Evolutionary conservation across 2,888 invertebrate genomes (phyloP).

Genomic region (Eupithecia dodoneata): DNA sequence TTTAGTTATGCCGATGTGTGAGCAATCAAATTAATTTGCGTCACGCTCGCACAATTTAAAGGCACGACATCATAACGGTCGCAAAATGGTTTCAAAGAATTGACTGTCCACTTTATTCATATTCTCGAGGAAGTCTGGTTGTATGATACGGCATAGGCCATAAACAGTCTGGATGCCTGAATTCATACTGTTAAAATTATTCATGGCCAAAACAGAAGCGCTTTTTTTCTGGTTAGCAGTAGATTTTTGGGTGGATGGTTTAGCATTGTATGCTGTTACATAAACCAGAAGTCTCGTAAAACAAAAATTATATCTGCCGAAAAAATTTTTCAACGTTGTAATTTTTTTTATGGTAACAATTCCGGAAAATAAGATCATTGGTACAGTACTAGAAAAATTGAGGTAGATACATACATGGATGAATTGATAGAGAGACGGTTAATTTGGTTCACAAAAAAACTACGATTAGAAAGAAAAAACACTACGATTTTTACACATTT

Average conservation of each 20-base stretch:
- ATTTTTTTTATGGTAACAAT: background rate
- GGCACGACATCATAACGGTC: conserved; percentile 69
- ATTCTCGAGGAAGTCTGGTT: conserved; percentile 61
- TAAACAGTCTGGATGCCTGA: conserved; percentile 39
- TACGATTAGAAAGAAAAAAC: background rate
- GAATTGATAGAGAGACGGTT: too few relatives aligned
- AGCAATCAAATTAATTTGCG: conserved; percentile 57
- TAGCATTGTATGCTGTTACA: background rate
- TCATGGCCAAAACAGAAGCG: too few relatives aligned
- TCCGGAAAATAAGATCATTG: background rate
- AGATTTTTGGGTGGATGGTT: background rate
- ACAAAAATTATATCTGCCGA: background rate
- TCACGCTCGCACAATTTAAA: conserved; percentile 67
- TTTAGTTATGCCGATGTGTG: conserved; percentile 18
- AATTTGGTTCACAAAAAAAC: too few relatives aligned
- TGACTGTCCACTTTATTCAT: conserved; percentile 60
- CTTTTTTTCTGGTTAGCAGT: background rate
- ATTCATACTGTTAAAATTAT: conserved; percentile 9
- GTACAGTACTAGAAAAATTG: background rate
- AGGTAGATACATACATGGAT: background rate
- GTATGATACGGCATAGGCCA: conserved; percentile 53
- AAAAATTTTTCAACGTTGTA: background rate
- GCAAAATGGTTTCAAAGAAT: conserved; percentile 63
- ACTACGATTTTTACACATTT: background rate
- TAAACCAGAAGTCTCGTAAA: background rate